phyloP scores from a whole-genome alignment of 2,113 vertebrate genomes.

The Entomyzon cyanotis region DNA sequence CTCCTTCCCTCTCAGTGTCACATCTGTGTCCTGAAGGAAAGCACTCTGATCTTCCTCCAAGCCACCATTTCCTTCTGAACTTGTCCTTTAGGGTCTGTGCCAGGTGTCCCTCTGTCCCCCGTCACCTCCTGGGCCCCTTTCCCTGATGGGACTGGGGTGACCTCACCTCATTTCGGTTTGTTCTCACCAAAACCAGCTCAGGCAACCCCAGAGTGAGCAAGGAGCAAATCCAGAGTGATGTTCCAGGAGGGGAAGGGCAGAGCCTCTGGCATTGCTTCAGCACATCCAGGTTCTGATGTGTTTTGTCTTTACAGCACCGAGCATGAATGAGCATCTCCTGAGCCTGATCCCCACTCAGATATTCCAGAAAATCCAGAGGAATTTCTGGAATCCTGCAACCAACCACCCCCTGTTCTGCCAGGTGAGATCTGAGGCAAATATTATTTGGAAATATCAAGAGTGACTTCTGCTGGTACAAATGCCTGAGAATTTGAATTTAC shows the following conservation, averaged over 20 bases:
- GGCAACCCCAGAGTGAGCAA: neutral
- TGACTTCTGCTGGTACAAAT: neutral
- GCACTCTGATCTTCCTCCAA: neutral
- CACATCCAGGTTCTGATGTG: rapidly evolving
- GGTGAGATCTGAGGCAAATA: neutral
- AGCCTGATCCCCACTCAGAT: neutral
- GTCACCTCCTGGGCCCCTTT: neutral
- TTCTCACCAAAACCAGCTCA: neutral
- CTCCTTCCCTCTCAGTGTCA: neutral
- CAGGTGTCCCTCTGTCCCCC: neutral
- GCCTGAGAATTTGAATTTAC: neutral
- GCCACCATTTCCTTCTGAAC: neutral
- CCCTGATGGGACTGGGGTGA: no score
- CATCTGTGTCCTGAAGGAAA: neutral
- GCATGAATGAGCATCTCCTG: neutral
- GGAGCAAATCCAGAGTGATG: rapidly evolving
- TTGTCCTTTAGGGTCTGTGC: neutral
- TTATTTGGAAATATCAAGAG: neutral
- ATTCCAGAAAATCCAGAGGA: neutral
- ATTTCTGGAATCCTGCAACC: neutral
- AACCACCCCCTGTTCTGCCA: neutral
- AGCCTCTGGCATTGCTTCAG: neutral
- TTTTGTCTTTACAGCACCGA: neutral
- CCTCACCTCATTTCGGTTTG: neutral
- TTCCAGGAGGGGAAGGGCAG: neutral